Percentiles rank a stretch among this genome's conserved stretches.
Evolutionary conservation across 2,888 invertebrate genomes (phyloP).

Genomic region (Troides oblongomaculatus): DNA sequence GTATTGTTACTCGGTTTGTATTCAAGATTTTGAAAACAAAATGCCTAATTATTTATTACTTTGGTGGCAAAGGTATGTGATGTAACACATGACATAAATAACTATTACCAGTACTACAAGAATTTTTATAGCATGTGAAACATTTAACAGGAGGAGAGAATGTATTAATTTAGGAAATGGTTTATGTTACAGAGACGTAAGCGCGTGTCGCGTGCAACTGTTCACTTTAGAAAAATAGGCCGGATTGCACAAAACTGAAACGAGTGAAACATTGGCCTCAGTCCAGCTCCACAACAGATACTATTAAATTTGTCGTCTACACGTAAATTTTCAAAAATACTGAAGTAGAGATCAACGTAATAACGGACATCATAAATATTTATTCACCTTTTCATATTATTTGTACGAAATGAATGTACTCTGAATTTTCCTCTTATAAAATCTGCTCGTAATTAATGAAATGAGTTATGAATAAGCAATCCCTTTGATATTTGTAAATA

Average conservation of each 20-base stretch:
- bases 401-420: not conserved
- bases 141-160: not conserved
- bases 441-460: too few relatives aligned
- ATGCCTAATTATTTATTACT: not conserved
- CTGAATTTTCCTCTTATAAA: too few relatives aligned
- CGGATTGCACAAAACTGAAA: conserved; percentile 76
- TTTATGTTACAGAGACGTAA: conserved; percentile 48
- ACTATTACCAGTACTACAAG: not conserved
- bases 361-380: not conserved
- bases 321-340: not conserved
- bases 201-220: conserved; percentile 68
- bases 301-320: conserved; percentile 18
- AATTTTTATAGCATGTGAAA: not conserved
- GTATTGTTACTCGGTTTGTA: conserved; percentile 9
- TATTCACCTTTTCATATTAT: not conserved
- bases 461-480: too few relatives aligned
- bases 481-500: too few relatives aligned
- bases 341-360: not conserved
- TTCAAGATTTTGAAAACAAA: not conserved
- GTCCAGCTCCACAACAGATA: conserved; percentile 55
- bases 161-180: conserved; percentile 51
- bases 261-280: conserved; percentile 66
- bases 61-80: not conserved
- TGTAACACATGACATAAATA: not conserved
- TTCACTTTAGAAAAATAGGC: conserved; percentile 76